phyloP scores from a whole-genome alignment of 1,140 invertebrate genomes.

The Drosophila pandora region DNA sequence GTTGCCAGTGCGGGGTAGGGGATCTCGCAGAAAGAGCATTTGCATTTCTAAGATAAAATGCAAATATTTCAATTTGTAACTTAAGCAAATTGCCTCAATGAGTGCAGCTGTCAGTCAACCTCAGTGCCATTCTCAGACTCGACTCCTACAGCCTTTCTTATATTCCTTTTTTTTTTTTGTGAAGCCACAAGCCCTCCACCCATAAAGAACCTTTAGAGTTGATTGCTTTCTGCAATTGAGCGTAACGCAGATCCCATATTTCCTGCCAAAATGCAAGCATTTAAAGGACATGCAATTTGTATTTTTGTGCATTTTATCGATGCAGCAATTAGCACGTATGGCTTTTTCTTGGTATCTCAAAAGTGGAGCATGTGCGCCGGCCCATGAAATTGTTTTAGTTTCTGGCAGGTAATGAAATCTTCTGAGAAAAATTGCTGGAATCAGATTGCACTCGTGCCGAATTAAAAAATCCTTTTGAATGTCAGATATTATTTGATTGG shows the following conservation, averaged over 20 bases:
- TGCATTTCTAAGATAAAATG: slow-evolving; percentile 83
- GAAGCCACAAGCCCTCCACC: slow-evolving; percentile 13
- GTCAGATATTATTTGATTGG: not conserved
- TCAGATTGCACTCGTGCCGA: not conserved
- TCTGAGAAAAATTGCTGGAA: not conserved
- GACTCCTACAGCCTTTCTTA: not conserved
- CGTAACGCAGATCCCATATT: slow-evolving; percentile 40
- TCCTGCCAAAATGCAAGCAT: slow-evolving; percentile 2
- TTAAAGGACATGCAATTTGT: slow-evolving; percentile 15
- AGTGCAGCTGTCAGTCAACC: slow-evolving; percentile 80
- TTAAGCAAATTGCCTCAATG: slow-evolving; percentile 83
- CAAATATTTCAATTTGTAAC: slow-evolving; percentile 83
- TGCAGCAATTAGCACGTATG: slow-evolving; percentile 54
- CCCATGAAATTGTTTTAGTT: not conserved
- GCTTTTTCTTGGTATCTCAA: not conserved
- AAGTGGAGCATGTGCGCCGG: no score
- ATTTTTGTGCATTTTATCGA: slow-evolving; percentile 47
- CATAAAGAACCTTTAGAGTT: slow-evolving; percentile 64
- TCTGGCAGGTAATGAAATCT: not conserved
- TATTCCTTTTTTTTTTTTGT: slow-evolving; percentile 7
- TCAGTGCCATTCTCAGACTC: slow-evolving; percentile 18
- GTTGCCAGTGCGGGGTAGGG: not conserved
- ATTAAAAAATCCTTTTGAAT: slow-evolving; percentile 1
- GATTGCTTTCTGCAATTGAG: slow-evolving; percentile 71
- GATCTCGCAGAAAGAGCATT: slow-evolving; percentile 51